Evolutionary conservation across 2,888 invertebrate genomes (phyloP).

Genomic region (Autographa pulchrina): DNA sequence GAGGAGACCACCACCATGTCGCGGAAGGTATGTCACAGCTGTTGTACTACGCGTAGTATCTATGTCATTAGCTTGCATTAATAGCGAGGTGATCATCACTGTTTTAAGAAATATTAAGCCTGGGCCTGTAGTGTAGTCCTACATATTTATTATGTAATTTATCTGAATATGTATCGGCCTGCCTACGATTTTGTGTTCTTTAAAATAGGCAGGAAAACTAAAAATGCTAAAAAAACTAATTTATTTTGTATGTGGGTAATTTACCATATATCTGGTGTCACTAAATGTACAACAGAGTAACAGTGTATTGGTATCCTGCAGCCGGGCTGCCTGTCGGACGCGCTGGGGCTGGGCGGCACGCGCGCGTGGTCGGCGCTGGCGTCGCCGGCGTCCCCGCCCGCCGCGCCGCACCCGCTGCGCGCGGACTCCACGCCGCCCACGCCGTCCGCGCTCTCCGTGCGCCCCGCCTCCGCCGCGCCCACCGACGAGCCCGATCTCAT

Average conservation of each 20-base stretch:
- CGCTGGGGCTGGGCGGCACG: conserved; percentile 89
- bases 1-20: conserved; percentile 93
- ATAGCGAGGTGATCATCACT: too few relatives aligned
- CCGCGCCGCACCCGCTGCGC: conserved; percentile 72
- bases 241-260: too few relatives aligned
- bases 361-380: conserved; percentile 85
- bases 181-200: too few relatives aligned
- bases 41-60: too few relatives aligned
- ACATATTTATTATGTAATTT: too few relatives aligned
- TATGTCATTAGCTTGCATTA: too few relatives aligned
- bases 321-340: conserved; percentile 94
- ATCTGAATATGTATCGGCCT: too few relatives aligned
- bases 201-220: too few relatives aligned
- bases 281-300: neutral
- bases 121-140: too few relatives aligned
- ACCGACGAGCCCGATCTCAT: conserved; percentile 79
- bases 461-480: conserved; percentile 78
- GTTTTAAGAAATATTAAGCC: too few relatives aligned
- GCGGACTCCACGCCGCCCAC: conserved; percentile 72
- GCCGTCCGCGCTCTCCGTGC: conserved; percentile 62
- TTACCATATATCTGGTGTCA: too few relatives aligned
- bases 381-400: conserved; percentile 88
- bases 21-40: conserved; percentile 83
- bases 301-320: conserved; percentile 51
- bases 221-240: too few relatives aligned